phyloP scores from a whole-genome alignment of 2,113 vertebrate species.

The Callipepla californica region DNA sequence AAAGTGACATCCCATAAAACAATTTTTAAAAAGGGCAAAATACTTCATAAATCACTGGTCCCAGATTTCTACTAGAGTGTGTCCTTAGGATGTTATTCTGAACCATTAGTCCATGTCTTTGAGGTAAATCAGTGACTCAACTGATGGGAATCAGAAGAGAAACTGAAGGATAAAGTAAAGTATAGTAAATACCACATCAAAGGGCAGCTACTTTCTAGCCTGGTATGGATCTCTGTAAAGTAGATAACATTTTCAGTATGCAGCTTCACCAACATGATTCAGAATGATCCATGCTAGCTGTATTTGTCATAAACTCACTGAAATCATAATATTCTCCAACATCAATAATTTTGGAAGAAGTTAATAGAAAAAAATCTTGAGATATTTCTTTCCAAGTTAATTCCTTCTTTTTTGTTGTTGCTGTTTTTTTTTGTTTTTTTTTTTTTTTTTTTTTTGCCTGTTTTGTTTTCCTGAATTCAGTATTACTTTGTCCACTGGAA shows the following conservation, averaged over 20 bases:
- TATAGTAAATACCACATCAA: neutral
- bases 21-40: conserved; percentile 13
- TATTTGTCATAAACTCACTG: neutral
- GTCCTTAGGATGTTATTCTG: neutral
- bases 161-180: conserved; percentile 6
- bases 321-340: neutral
- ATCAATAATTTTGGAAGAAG: neutral
- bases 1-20: neutral
- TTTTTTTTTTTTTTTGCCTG: neutral
- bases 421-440: neutral
- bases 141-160: neutral
- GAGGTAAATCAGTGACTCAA: neutral
- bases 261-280: neutral
- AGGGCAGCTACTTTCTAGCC: neutral
- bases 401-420: neutral
- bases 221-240: neutral
- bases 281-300: neutral
- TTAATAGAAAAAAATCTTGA: neutral
- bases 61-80: neutral
- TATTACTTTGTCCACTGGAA: neutral
- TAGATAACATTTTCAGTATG: neutral
- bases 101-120: neutral
- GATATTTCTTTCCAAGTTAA: neutral
- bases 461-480: neutral
- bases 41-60: neutral